Base-by-base conservation (phyloP, 2,113 vertebrate species). In the Acinonyx jubatus region DNA sequence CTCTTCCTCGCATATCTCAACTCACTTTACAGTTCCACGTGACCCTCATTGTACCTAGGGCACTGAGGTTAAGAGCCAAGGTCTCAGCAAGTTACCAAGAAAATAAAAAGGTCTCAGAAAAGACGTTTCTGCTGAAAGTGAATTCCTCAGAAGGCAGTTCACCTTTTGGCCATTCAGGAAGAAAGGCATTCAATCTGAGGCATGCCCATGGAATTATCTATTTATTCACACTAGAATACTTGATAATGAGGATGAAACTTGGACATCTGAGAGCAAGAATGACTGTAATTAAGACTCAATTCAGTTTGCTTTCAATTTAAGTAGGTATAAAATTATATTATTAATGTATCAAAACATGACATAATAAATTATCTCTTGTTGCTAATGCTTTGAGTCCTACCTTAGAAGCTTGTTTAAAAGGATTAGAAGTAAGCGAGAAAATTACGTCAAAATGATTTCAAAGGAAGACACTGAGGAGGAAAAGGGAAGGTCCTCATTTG, bases 281-380 rank as follows among this genome's bases (percentile, higher is more conserved):
- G 92, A 85, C 91, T 97, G 23, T 97, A 97, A 68, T 76, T 80
- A 94, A 85, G 69, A 83, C 87, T 52, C 21, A 89, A 97, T 97
- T 92, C 74, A 79, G 18, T 94, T 96, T 96, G 95, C 96, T 97
- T 97, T 98, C 92, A 92, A 45, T 97, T 96, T 96, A 41, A 63
- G 89, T 57, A 84, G 50, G 74, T 85, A 94, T 33, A 94, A 98
- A 97, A 96, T 88, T 2, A 11, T 89, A 98, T 98, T 95, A 98
- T 98, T 97, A 98, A 98, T 98, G 96, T 95, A 98, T 98, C 90
- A 41, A 98, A 96, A 97, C 80, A 97, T 87, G 95, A 96, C 96
- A 97, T 79, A 96, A 63, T 36, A 94, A 98, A 98, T 97, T 87
- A 98, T 52, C 83, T n/a, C 94, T 85, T 96, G 68, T 66, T 94